Evolutionary conservation across 2,888 invertebrate genomes (phyloP), one percentile per base, ranked within the genome.

Genomic region (Piscicola geometra): DNA sequence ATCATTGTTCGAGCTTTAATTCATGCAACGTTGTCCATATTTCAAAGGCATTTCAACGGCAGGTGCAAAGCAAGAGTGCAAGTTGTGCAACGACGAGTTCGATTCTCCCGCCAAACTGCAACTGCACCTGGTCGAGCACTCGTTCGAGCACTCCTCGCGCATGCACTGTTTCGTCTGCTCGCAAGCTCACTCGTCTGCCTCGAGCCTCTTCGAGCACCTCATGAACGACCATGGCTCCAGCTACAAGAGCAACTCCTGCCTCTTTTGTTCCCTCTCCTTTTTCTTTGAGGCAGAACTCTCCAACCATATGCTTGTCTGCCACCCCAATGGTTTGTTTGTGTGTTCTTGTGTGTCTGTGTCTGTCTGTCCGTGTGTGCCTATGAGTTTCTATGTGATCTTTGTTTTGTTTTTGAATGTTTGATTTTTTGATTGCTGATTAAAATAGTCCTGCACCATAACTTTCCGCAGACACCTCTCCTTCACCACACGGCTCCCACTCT

Each of bases 261-360:
- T 77, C 21, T 88, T 91, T 25, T 95, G 95, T 83, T 90, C 90
- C 0, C 89, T 92, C 79, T 92, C 91, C 81, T 96, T 93, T 86
- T 94, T 93, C 87, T 95, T 95, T 87, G 89, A 92, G 47, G 91
- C 93, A 0, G 94, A 96, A 84, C 86, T 95, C 1, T 93, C 94
- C 81, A 94, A 95, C 84, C 96, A 96, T 84, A 67, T 67, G 47
- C 73, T 76, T 21, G 68, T 56, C 52, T 50, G 32, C 71, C 30
- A 56, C 60, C 35, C 50, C 52, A 70, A 74, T 71, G 28, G 30
- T 67, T 60, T 35, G 30, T 69, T 68, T 1, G 28, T 67, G 28
- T 28, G n/a, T 66, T 36, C 32, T 66, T 47, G 73, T 32, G 5
- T 33, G 2, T 35, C 36, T 25, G 32, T 67, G 25, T 28, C 30